These are phyloP conservation scores for Python bivittatus DNA, from an alignment of 2,113 vertebrate species.

Conservation along the genomic window DNA sequence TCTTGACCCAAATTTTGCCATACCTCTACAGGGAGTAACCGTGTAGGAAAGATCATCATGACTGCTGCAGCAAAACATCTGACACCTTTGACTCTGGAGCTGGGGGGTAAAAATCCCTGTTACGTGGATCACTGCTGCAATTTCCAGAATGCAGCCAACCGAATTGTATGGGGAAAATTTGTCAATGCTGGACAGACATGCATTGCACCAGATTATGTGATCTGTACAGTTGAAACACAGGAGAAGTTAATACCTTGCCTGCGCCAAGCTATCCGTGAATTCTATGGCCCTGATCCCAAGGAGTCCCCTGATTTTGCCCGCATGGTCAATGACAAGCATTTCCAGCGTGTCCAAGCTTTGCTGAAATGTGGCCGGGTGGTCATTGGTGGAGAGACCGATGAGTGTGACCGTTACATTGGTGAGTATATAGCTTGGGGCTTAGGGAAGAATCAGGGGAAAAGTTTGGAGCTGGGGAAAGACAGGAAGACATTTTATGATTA, in stretches of 20 bases:
- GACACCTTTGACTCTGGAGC: conserved; percentile 87
- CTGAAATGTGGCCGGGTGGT: conserved; percentile 68
- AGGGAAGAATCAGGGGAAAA: conserved; percentile 42
- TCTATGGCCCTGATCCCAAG: conserved; percentile 75
- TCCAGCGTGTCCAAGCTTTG: conserved; percentile 67
- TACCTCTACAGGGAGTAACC: conserved; percentile 39
- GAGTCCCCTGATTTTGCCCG: conserved; percentile 67
- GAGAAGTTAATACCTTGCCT: conserved; percentile 79
- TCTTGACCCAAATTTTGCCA: not conserved
- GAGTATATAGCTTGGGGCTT: conserved; percentile 8
- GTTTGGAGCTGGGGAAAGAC: not conserved
- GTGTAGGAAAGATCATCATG: conserved; percentile 72
- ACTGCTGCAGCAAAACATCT: conserved; percentile 80
- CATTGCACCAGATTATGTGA: conserved; percentile 85
- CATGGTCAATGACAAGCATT: conserved; percentile 75
- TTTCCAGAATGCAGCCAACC: conserved; percentile 71
- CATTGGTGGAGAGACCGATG: conserved; percentile 74
- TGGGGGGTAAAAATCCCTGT: conserved; percentile 93
- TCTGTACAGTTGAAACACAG: conserved; percentile 77
- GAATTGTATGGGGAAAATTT: conserved; percentile 84
- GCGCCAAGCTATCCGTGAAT: conserved; percentile 65
- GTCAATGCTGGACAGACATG: conserved; percentile 90
- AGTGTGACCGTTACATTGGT: conserved; percentile 78
- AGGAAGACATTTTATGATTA: not conserved
- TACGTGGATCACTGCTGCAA: conserved; percentile 72